Percentiles rank a stretch among this genome's conserved stretches.
Conservation (phyloP, 2,113 vertebrate genomes). For the Ardeotis arabs region DNA sequence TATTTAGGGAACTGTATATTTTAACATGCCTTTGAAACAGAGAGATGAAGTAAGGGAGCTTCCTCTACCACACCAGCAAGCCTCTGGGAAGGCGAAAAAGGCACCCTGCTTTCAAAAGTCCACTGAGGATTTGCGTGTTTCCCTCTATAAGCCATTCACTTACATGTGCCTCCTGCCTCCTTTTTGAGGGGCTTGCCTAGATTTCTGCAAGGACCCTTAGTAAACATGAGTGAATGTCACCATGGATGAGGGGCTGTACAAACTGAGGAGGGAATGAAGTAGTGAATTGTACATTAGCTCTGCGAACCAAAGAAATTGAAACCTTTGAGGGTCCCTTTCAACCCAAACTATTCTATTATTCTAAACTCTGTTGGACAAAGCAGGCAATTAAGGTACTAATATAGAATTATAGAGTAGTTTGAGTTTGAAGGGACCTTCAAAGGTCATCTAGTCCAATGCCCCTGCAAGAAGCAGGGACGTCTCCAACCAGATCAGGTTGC, state of each 20-base stretch:
- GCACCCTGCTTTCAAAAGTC: background rate
- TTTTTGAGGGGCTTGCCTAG: background rate
- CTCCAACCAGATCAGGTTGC: no score
- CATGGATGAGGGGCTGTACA: no score
- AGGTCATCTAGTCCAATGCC: no score
- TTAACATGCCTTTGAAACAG: background rate
- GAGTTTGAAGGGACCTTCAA: no score
- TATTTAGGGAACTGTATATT: background rate
- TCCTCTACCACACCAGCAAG: background rate
- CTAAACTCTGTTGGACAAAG: background rate
- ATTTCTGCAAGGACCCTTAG: background rate
- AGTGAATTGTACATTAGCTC: background rate
- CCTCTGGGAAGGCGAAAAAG: background rate
- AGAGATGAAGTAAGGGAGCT: background rate
- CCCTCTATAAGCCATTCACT: background rate
- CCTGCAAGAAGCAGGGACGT: no score
- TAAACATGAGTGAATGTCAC: background rate
- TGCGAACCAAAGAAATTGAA: background rate
- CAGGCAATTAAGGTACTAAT: background rate
- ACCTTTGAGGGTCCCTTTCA: no score
- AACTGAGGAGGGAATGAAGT: background rate
- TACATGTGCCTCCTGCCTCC: background rate
- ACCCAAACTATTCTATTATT: no score
- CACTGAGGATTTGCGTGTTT: fast-evolving
- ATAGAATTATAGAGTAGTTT: no score